Evolutionary conservation across 2,113 vertebrate species (phyloP).

Genomic region (Vulpes vulpes): DNA sequence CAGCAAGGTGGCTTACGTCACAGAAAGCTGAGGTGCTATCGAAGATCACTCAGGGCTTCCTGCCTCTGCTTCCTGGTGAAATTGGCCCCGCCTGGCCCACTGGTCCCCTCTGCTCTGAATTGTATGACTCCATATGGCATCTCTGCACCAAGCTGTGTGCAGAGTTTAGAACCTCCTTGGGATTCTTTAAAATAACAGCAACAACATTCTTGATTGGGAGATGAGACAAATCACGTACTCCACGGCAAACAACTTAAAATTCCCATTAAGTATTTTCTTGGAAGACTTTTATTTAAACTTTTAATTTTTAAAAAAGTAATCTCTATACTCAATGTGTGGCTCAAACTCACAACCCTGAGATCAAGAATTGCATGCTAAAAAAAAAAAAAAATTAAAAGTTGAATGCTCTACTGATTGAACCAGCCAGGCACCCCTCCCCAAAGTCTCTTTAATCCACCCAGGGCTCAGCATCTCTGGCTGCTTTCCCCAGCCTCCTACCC

Average conservation of each 20-base stretch:
- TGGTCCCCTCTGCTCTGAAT: neutral
- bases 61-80: neutral
- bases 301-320: neutral
- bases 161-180: slow-evolving; percentile 28
- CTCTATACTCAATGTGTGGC: neutral
- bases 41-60: neutral
- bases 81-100: neutral
- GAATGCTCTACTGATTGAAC: neutral
- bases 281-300: too few relatives aligned
- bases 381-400: neutral
- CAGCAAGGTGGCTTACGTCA: neutral
- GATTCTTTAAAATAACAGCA: neutral
- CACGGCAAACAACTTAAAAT: neutral
- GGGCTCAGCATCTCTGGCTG: neutral
- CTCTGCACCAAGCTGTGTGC: neutral
- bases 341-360: neutral
- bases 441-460: neutral
- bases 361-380: neutral
- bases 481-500: neutral
- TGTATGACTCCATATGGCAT: neutral
- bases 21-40: neutral
- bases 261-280: too few relatives aligned
- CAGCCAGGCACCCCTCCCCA: neutral
- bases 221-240: neutral
- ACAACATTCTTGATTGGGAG: neutral